These are phyloP conservation scores for Sebastes aleutianus DNA, from an alignment of 2,797 vertebrate genomes.

Conservation along the genomic window DNA sequence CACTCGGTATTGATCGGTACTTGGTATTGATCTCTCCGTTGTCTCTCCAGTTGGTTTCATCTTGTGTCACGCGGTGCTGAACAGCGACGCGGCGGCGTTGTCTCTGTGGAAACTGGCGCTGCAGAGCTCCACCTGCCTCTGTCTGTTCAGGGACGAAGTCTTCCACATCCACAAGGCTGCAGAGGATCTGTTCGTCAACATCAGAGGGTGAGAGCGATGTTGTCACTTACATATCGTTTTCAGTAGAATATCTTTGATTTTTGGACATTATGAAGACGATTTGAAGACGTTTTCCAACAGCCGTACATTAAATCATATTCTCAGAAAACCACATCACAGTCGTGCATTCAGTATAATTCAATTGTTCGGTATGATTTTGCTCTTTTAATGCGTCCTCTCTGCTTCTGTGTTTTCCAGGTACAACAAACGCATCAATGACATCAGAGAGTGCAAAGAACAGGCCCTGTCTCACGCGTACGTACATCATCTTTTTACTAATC, in stretches of 20 bases:
- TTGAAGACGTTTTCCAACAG: background rate
- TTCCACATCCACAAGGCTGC: conserved; percentile 99
- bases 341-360: background rate
- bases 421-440: conserved; percentile 98
- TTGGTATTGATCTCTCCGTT: background rate
- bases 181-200: conserved; percentile 97
- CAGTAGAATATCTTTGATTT: background rate
- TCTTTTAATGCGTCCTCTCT: background rate
- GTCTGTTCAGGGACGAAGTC: conserved; percentile 96
- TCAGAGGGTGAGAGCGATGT: conserved; percentile 85
- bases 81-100: conserved; percentile 90
- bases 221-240: background rate
- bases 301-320: background rate
- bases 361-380: background rate
- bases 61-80: conserved; percentile 93
- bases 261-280: too few relatives aligned
- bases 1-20: background rate
- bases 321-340: background rate
- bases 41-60: conserved; percentile 91
- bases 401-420: conserved; percentile 80
- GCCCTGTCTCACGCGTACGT: conserved; percentile 97
- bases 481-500: background rate
- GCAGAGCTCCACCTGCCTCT: conserved; percentile 97
- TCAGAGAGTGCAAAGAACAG: conserved; percentile 96
- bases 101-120: conserved; percentile 97